These are phyloP conservation scores for Plectropomus leopardus DNA, from an alignment of 2,113 vertebrate species.

Conservation along the genomic window DNA sequence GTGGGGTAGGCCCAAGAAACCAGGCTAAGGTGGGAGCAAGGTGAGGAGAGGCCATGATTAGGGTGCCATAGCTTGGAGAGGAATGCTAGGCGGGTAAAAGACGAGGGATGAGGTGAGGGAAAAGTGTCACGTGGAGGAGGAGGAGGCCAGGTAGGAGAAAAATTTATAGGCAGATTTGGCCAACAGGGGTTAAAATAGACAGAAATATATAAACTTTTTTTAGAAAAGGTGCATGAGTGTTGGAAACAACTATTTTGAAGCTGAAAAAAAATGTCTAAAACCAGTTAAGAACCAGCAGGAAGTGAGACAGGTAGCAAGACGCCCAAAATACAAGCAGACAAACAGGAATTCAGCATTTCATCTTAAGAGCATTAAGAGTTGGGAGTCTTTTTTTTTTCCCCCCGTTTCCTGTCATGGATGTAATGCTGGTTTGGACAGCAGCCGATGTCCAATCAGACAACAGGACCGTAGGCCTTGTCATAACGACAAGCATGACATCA, in stretches of 20 bases:
- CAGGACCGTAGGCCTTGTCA: conserved; percentile 73
- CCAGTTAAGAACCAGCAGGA: neutral
- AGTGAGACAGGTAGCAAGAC: conserved; percentile 1
- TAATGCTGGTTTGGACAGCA: conserved; percentile 50
- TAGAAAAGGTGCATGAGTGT: neutral
- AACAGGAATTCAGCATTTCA: conserved; percentile 1
- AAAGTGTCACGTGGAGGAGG: neutral
- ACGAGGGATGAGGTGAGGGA: neutral
- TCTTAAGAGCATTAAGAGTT: neutral
- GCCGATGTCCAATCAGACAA: conserved; percentile 73
- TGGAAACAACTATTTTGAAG: neutral
- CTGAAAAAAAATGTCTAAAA: neutral
- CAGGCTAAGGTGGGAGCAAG: conserved; percentile 15
- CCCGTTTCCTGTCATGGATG: conserved; percentile 63
- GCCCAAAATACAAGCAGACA: neutral
- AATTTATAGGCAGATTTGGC: neutral
- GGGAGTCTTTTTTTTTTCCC: conserved; percentile 9
- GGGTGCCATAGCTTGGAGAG: neutral
- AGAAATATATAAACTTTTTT: neutral
- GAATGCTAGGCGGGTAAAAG: neutral
- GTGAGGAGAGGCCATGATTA: conserved; percentile 20
- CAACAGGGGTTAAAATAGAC: neutral
- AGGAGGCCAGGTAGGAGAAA: conserved; percentile 29
- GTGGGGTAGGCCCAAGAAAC: neutral
- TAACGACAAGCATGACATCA: conserved; percentile 76